These are phyloP conservation scores for Pterostichus madidus DNA, from an alignment of 2,888 invertebrate genomes.

Conservation along the genomic window DNA sequence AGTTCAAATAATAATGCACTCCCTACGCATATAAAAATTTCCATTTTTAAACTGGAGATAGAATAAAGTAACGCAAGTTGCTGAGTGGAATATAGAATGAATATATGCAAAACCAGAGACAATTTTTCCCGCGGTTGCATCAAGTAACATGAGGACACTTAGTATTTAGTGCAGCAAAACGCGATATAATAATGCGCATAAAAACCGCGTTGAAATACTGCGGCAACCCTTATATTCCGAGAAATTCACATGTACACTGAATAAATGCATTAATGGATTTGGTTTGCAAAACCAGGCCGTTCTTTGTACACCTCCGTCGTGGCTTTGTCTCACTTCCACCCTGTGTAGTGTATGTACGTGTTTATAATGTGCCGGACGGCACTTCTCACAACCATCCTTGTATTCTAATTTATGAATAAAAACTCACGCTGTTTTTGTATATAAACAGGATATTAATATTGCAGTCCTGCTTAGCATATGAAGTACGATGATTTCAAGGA, in stretches of 20 bases:
- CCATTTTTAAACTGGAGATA: background rate
- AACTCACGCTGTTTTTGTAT: constrained; percentile 53
- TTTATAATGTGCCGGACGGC: constrained; percentile 13
- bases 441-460: constrained; percentile 45
- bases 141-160: constrained; percentile 8
- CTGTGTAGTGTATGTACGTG: background rate
- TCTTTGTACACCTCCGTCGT: constrained; percentile 41
- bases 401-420: constrained; percentile 60
- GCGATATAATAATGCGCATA: constrained; percentile 60
- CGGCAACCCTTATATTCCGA: constrained; percentile 59
- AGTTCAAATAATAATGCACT: no score
- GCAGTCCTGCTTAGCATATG: constrained; percentile 8
- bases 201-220: constrained; percentile 47
- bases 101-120: constrained; percentile 11
- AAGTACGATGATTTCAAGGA: background rate
- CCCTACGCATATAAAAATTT: no score
- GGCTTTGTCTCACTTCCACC: background rate
- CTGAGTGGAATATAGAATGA: constrained; percentile 11
- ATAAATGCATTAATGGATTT: constrained; percentile 66
- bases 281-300: constrained; percentile 61
- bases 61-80: background rate
- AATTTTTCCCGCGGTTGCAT: constrained; percentile 16
- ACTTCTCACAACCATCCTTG: constrained; percentile 19
- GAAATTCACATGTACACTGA: constrained; percentile 63
- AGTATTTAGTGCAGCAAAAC: constrained; percentile 51